phyloP scores from a whole-genome alignment of 2,797 vertebrate species.

The Sebastes umbrosus region DNA sequence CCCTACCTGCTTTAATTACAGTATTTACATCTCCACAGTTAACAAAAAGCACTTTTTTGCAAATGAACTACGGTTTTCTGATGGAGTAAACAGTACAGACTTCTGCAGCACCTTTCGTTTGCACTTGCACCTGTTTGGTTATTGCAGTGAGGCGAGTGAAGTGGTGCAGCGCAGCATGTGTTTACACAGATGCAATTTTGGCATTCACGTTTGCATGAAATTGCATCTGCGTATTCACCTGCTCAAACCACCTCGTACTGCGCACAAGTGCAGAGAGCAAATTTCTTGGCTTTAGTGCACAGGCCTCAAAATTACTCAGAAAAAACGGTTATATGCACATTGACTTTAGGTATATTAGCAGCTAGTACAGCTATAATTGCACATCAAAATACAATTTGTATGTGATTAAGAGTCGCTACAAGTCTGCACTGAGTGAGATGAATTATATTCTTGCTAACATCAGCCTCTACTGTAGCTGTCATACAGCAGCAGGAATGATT shows the following conservation, averaged over 20 bases:
- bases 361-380: neutral
- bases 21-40: neutral
- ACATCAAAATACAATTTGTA: neutral
- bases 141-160: neutral
- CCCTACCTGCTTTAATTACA: neutral
- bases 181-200: neutral
- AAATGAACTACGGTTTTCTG: neutral
- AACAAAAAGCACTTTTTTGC: neutral
- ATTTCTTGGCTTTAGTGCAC: neutral
- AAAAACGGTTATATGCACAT: neutral
- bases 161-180: neutral
- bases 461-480: neutral
- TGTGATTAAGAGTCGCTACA: neutral
- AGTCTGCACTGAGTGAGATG: neutral
- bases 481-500: constrained; percentile 8
- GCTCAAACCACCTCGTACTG: neutral
- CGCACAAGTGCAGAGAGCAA: neutral
- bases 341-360: neutral
- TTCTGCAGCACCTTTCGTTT: neutral
- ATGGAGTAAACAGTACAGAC: neutral
- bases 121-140: neutral
- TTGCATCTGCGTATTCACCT: neutral
- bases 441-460: neutral
- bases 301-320: neutral
- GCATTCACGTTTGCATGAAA: neutral